Evolutionary conservation across 2,113 vertebrate genomes (phyloP).

Genomic region (Rostratula benghalensis): DNA sequence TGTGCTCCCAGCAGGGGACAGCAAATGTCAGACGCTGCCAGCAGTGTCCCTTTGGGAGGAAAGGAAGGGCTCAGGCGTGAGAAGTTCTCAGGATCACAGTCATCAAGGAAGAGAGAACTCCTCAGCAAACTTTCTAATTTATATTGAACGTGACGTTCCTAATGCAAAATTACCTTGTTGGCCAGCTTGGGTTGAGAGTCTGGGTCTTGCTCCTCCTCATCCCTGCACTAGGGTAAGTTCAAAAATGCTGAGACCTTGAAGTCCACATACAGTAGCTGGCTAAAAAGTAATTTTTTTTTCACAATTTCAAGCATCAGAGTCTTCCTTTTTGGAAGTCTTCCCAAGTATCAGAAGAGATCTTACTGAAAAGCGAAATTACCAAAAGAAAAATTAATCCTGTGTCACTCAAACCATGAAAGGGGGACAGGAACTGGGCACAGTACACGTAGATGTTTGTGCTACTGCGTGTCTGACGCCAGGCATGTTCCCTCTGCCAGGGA

Average conservation of each 20-base stretch:
- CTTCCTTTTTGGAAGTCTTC: not conserved
- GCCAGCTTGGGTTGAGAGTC: not conserved
- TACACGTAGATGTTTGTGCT: fast-evolving
- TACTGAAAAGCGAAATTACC: not conserved
- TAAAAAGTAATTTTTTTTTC: not conserved
- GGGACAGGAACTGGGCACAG: not conserved
- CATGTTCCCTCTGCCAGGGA: not conserved
- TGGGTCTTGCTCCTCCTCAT: not conserved
- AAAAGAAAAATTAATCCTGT: not conserved
- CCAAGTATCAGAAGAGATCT: not conserved
- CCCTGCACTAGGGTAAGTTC: not conserved
- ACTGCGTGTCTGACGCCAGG: fast-evolving
- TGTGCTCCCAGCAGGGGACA: not conserved
- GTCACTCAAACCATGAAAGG: not conserved
- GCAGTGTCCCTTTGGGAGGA: not conserved
- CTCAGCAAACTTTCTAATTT: not conserved
- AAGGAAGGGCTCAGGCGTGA: not conserved
- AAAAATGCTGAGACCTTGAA: not conserved
- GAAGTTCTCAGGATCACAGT: not conserved
- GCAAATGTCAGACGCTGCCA: not conserved
- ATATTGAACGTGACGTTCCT: not conserved
- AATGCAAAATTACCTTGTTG: not conserved
- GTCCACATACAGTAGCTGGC: not conserved
- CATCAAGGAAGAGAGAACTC: not conserved
- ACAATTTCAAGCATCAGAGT: not conserved